Evolutionary conservation across 1,140 invertebrate genomes (phyloP).

Genomic region (Triops longicaudatus): DNA sequence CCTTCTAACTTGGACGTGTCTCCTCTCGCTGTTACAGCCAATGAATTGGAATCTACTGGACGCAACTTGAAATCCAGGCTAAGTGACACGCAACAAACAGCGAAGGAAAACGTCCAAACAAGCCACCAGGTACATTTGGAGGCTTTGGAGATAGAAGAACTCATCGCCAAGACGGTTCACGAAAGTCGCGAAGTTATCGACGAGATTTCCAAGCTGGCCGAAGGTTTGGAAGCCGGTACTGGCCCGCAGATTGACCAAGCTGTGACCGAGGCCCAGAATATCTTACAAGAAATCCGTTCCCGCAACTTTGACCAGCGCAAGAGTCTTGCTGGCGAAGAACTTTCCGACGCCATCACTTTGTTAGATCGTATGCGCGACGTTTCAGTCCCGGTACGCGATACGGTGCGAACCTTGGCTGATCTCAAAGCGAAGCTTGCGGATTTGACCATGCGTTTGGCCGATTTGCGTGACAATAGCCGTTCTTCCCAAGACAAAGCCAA

Average conservation of each 20-base stretch:
- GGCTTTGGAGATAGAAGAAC: conserved; percentile 38
- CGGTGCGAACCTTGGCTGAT: conserved; percentile 46
- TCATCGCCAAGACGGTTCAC: conserved; percentile 36
- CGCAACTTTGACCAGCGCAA: conserved; percentile 43
- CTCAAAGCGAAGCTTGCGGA: conserved; percentile 50
- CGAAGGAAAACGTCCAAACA: conserved; percentile 34
- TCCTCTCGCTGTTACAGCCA: conserved; percentile 50
- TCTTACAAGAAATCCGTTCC: conserved; percentile 55
- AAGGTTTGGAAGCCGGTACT: conserved; percentile 53
- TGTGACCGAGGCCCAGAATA: conserved; percentile 58
- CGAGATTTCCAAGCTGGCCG: conserved; percentile 56
- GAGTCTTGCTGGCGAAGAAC: conserved; percentile 47
- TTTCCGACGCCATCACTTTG: conserved; percentile 53
- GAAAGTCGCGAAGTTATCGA: conserved; percentile 45
- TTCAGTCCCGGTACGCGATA: conserved; percentile 53
- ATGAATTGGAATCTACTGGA: conserved; percentile 46
- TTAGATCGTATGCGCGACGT: conserved; percentile 57
- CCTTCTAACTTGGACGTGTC: conserved; percentile 53
- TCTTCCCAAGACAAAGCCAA: conserved; percentile 50
- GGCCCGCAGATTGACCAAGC: conserved; percentile 68
- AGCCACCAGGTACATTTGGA: conserved; percentile 34
- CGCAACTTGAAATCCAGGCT: conserved; percentile 48
- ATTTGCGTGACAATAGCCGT: conserved; percentile 58
- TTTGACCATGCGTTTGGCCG: conserved; percentile 58
- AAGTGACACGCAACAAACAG: conserved; percentile 37